These are phyloP conservation scores for Diplazon laetatorius DNA, from an alignment of 2,888 invertebrate genomes.

Conservation along the genomic window DNA sequence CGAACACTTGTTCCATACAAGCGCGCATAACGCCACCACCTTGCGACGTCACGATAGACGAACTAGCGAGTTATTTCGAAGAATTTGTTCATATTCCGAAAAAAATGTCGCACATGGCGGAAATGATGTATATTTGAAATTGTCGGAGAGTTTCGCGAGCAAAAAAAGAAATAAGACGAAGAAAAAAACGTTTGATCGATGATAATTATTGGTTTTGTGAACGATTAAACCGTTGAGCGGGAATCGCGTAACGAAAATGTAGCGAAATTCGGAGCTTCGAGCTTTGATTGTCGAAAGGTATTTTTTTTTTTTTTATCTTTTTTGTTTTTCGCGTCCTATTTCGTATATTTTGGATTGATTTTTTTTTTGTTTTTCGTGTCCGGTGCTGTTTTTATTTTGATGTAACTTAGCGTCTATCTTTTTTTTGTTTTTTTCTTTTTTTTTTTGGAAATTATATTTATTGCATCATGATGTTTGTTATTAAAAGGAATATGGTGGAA, in stretches of 20 bases:
- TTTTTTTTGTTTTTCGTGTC: conserved; percentile 5
- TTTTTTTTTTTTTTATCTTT: too few relatives aligned
- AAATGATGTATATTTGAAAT: conserved; percentile 97
- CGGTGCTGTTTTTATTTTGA: conserved; percentile 18
- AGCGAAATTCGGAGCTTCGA: conserved; percentile 28
- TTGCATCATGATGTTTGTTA: conserved; percentile 48
- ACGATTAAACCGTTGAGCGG: conserved; percentile 20
- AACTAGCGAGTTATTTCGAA: conserved; percentile 97
- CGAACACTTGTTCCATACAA: conserved; percentile 90
- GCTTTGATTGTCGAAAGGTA: not conserved
- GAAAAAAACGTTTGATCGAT: too few relatives aligned
- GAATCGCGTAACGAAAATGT: conserved; percentile 38
- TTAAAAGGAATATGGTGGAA: conserved; percentile 37
- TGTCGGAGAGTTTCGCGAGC: not conserved
- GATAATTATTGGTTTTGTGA: conserved; percentile 6
- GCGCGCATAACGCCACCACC: conserved; percentile 87
- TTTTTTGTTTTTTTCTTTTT: conserved; percentile 51
- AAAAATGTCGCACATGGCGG: conserved; percentile 98
- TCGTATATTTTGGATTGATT: conserved; percentile 42
- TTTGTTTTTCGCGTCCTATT: conserved; percentile 24
- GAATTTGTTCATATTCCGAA: conserved; percentile 97
- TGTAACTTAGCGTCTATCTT: conserved; percentile 35
- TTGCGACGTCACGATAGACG: conserved; percentile 96
- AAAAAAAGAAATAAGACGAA: too few relatives aligned
- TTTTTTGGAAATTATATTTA: conserved; percentile 54